These are phyloP conservation scores for Polyommatus icarus DNA, from an alignment of 2,888 invertebrate species.

Conservation along the genomic window DNA sequence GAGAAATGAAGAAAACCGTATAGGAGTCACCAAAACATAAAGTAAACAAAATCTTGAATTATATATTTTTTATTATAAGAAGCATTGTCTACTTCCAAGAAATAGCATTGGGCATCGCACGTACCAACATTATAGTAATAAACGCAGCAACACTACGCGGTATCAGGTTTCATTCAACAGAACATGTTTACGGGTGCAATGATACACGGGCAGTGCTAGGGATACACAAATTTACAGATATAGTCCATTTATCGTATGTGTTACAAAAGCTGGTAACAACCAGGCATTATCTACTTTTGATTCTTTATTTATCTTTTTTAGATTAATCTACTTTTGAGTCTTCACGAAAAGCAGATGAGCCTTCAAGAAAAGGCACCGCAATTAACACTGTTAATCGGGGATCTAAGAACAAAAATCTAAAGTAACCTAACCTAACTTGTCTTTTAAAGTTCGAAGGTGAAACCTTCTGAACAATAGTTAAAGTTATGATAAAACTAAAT, in stretches of 20 bases:
- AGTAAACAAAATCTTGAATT: not conserved
- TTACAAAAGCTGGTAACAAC: no score
- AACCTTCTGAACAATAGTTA: not conserved
- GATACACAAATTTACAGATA: not conserved
- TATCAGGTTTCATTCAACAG: conserved; percentile 17
- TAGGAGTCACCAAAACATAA: not conserved
- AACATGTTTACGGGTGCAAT: conserved; percentile 16
- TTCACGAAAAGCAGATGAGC: no score
- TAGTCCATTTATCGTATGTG: not conserved
- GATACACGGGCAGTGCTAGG: not conserved
- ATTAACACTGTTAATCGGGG: no score
- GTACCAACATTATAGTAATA: conserved; percentile 16
- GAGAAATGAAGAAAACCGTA: no score
- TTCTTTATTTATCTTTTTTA: no score
- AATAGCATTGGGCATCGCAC: conserved; percentile 3
- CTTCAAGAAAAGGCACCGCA: no score
- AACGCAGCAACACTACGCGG: not conserved
- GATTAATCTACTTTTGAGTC: no score
- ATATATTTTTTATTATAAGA: not conserved
- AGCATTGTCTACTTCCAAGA: not conserved
- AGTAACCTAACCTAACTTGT: no score
- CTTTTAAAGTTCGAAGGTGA: not conserved
- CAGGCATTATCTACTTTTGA: no score
- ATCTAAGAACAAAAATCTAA: no score
- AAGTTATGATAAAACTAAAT: not conserved